phyloP scores from a whole-genome alignment of 2,888 invertebrate genomes.

The Capitulum mitella region DNA sequence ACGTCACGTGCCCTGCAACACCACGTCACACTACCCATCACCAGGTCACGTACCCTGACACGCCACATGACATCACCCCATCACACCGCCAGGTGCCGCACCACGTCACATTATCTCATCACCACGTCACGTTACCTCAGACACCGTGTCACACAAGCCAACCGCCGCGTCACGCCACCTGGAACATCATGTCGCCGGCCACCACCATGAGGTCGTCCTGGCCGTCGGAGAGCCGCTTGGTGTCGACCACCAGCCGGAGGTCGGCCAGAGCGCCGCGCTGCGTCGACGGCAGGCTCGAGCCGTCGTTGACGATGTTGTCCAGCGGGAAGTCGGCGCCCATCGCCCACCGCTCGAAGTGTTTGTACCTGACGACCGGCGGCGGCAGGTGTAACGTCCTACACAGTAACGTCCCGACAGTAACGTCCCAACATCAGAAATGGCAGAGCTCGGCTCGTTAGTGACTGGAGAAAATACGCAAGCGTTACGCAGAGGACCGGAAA shows the following conservation, averaged over 20 bases:
- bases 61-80: too few species aligned
- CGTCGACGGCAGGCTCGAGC: slow-evolving; percentile 34
- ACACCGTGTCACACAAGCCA: too few species aligned
- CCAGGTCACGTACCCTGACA: too few species aligned
- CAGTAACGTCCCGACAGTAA: neutral
- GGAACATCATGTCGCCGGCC: slow-evolving; percentile 35
- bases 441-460: neutral
- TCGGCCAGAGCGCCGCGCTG: slow-evolving; percentile 35
- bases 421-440: neutral
- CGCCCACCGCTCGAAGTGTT: slow-evolving; percentile 38
- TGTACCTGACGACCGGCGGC: slow-evolving; percentile 31
- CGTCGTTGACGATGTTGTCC: slow-evolving; percentile 37
- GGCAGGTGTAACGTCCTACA: too few species aligned
- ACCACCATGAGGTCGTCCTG: slow-evolving; percentile 35
- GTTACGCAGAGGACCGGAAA: too few species aligned
- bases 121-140: too few species aligned
- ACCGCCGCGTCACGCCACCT: neutral
- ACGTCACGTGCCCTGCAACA: too few species aligned
- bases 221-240: slow-evolving; percentile 33
- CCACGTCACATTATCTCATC: too few species aligned
- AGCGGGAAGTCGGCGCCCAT: slow-evolving; percentile 37
- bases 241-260: slow-evolving; percentile 35
- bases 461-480: too few species aligned
- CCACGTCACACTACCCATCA: too few species aligned
- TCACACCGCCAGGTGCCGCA: too few species aligned